Evolutionary conservation across 2,113 vertebrate species (phyloP).

Genomic region (Corythornis madagascariensis): DNA sequence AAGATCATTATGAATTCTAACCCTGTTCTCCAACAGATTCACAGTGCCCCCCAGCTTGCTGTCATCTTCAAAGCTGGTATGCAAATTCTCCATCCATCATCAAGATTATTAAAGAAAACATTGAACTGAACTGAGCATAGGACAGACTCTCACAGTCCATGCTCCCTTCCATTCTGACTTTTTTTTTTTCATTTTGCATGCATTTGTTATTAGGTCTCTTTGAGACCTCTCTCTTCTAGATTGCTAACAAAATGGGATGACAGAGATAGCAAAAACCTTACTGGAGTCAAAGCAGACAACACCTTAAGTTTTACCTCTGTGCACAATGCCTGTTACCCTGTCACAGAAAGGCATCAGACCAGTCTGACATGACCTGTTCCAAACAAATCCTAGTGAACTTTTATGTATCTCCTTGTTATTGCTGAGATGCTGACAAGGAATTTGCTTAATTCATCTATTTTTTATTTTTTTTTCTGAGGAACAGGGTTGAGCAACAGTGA

Average conservation of each 20-base stretch:
- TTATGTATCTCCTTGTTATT: background rate
- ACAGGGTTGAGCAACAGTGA: background rate
- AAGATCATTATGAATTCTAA: conserved; percentile 31
- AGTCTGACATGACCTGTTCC: background rate
- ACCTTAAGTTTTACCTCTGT: conserved; percentile 3
- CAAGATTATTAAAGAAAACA: conserved; percentile 17
- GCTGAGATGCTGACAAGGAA: background rate
- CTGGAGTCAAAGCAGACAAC: background rate
- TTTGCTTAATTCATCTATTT: background rate
- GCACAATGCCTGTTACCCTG: background rate
- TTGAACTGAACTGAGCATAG: background rate
- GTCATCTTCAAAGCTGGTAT: conserved; percentile 24
- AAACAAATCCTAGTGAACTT: background rate
- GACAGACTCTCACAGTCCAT: background rate
- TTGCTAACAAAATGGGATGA: background rate
- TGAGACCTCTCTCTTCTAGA: background rate
- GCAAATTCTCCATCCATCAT: conserved; percentile 12
- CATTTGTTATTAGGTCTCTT: background rate
- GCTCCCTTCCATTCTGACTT: background rate
- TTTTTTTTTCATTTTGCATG: background rate
- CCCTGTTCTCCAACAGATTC: background rate
- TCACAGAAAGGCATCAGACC: background rate
- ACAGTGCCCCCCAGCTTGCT: background rate
- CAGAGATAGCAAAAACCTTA: background rate
- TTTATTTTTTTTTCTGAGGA: background rate